These are phyloP conservation scores for Syritta pipiens DNA, from an alignment of 2,888 invertebrate genomes.

Conservation along the genomic window DNA sequence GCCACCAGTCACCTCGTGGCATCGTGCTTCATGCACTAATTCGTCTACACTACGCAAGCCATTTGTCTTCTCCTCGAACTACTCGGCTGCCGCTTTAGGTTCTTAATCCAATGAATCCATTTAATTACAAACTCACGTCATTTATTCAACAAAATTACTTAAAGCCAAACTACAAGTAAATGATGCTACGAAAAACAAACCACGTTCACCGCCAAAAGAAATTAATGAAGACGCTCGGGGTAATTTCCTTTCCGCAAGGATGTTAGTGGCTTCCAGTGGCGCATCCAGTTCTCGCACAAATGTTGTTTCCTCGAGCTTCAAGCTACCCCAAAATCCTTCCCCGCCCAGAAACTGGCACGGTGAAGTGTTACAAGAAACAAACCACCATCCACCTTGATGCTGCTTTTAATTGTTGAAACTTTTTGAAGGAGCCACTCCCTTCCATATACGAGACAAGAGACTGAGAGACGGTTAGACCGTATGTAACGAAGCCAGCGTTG, in stretches of 20 bases:
- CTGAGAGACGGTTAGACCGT: too few species aligned
- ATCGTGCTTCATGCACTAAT: too few species aligned
- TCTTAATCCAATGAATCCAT: conserved; percentile 11
- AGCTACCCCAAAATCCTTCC: too few species aligned
- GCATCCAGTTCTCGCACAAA: not conserved
- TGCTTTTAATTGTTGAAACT: conserved; percentile 51
- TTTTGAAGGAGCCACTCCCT: conserved; percentile 4
- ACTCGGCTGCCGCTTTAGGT: not conserved
- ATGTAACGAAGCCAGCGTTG: conserved; percentile 1
- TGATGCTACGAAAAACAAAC: conserved; percentile 15
- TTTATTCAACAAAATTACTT: conserved; percentile 30
- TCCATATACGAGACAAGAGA: not conserved
- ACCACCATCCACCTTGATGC: conserved; percentile 47
- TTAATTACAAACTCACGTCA: not conserved
- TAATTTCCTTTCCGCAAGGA: conserved; percentile 52
- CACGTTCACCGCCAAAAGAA: conserved; percentile 43
- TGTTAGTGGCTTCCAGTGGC: conserved; percentile 35
- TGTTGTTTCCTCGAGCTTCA: too few species aligned
- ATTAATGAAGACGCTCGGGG: conserved; percentile 42
- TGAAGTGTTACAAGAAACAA: conserved; percentile 46
- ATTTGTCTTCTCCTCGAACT: not conserved
- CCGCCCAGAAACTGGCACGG: too few species aligned
- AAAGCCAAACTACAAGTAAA: conserved; percentile 18
- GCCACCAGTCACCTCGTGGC: too few species aligned
- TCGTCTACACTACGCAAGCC: not conserved